A percentile compares a stretch with the other conserved stretches of the same genome.
These are phyloP conservation scores for Eurytoma adleriae DNA, from an alignment of 2,888 invertebrate genomes.

Conservation along the genomic window DNA sequence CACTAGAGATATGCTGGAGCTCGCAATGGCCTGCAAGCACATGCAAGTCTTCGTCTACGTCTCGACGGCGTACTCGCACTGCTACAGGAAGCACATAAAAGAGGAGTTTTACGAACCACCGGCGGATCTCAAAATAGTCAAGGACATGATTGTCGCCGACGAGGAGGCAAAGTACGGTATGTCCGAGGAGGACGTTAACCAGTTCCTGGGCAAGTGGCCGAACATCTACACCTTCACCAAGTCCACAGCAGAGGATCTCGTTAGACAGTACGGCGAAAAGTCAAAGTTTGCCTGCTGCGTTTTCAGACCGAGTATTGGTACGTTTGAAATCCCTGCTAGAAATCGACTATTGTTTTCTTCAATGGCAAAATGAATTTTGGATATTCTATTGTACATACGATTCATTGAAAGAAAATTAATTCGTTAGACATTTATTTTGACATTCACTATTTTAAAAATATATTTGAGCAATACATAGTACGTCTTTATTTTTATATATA, in stretches of 20 bases:
- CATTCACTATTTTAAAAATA: too few species aligned
- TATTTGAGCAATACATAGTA: too few species aligned
- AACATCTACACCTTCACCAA: slow-evolving; percentile 65
- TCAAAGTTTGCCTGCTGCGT: slow-evolving; percentile 59
- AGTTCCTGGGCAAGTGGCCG: slow-evolving; percentile 59
- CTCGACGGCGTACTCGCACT: slow-evolving; percentile 66
- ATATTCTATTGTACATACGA: too few species aligned
- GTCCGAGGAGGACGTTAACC: slow-evolving; percentile 53
- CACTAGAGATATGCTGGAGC: slow-evolving; percentile 62
- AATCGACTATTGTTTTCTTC: background rate
- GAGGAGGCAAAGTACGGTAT: slow-evolving; percentile 57
- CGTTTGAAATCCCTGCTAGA: background rate
- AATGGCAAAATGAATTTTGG: too few species aligned
- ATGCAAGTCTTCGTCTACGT: slow-evolving; percentile 63
- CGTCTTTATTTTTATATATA: too few species aligned
- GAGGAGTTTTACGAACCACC: slow-evolving; percentile 65
- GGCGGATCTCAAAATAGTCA: slow-evolving; percentile 60
- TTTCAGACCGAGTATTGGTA: slow-evolving; percentile 65
- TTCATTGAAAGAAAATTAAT: too few species aligned
- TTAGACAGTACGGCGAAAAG: slow-evolving; percentile 59
- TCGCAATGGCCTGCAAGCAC: slow-evolving; percentile 62
- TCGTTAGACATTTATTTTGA: too few species aligned
- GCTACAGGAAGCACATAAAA: slow-evolving; percentile 59
- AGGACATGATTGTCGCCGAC: slow-evolving; percentile 62
- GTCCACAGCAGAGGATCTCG: slow-evolving; percentile 64